Percentiles rank a stretch among this genome's conserved stretches.
Conservation (phyloP, 2,888 invertebrate species). For the Dolichomitus sp. region DNA sequence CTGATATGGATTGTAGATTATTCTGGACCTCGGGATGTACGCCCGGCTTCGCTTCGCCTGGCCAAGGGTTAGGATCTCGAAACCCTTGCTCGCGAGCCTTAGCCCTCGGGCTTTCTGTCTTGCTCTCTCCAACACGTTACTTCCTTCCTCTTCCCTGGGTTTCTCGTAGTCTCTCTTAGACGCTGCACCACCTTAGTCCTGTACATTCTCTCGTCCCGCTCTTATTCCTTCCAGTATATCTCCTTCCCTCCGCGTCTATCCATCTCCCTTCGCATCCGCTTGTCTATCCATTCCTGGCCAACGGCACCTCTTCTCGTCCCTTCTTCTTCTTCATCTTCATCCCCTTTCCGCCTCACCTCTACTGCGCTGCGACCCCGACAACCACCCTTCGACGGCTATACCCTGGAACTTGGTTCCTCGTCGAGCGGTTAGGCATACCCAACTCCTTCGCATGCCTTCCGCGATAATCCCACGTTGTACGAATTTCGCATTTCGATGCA, state of each 20-base stretch:
- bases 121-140: constrained; percentile 71
- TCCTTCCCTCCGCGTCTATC: constrained; percentile 58
- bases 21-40: constrained; percentile 85
- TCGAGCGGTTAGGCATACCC: constrained; percentile 65
- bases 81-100: constrained; percentile 70
- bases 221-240: constrained; percentile 52
- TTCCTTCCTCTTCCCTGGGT: constrained; percentile 56
- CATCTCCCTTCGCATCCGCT: constrained; percentile 63
- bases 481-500: constrained; percentile 77
- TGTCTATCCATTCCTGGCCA: constrained; percentile 70
- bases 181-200: constrained; percentile 60
- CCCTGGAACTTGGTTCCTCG: constrained; percentile 67
- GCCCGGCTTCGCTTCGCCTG: constrained; percentile 74
- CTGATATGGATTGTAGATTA: constrained; percentile 86
- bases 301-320: constrained; percentile 44
- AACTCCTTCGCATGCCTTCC: constrained; percentile 79
- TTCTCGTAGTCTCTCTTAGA: constrained; percentile 63
- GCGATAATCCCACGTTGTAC: constrained; percentile 81
- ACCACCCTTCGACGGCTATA: constrained; percentile 59
- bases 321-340: constrained; percentile 36
- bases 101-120: constrained; percentile 60
- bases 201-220: constrained; percentile 53
- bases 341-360: constrained; percentile 51
- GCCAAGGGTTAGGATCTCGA: constrained; percentile 84
- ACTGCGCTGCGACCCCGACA: constrained; percentile 33